These are phyloP conservation scores for Drosophila chauvacae DNA, from an alignment of 1,140 invertebrate species.

Conservation along the genomic window DNA sequence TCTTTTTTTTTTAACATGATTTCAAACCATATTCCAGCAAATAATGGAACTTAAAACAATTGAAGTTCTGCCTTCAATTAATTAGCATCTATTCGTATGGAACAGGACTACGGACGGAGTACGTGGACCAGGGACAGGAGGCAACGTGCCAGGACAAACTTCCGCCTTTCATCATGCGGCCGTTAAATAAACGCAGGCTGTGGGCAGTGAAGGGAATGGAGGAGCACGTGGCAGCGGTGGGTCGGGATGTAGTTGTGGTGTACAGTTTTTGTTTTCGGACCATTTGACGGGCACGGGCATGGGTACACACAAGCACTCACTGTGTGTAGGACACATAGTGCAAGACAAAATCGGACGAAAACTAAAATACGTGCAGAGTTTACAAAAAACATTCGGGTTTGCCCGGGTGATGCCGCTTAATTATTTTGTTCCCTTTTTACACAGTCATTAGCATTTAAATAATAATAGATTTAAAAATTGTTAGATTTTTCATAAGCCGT, in stretches of 20 bases:
- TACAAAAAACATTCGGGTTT: conserved; percentile 70
- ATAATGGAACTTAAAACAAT: conserved; percentile 23
- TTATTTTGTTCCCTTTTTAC: conserved; percentile 58
- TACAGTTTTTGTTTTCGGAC: conserved; percentile 71
- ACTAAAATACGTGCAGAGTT: conserved; percentile 78
- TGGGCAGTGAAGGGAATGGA: conserved; percentile 23
- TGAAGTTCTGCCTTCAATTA: conserved; percentile 62
- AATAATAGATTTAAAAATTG: background rate
- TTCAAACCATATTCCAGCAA: background rate
- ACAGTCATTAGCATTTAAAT: background rate
- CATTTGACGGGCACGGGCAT: conserved; percentile 60
- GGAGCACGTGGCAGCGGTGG: conserved; percentile 3
- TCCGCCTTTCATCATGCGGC: conserved; percentile 60
- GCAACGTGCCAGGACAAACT: conserved; percentile 67
- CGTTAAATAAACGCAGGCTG: conserved; percentile 60
- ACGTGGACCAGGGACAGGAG: conserved; percentile 2
- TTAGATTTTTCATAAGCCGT: too few relatives aligned
- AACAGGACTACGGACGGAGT: conserved; percentile 4
- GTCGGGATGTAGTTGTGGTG: conserved; percentile 60
- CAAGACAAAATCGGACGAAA: conserved; percentile 64
- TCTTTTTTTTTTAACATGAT: background rate
- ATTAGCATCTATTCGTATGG: conserved; percentile 64
- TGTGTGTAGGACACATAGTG: conserved; percentile 40
- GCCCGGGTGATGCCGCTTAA: conserved; percentile 46
- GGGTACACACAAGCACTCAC: conserved; percentile 17